Evolutionary conservation across 2,888 invertebrate genomes (phyloP).

Genomic region (Brenthis hecate): DNA sequence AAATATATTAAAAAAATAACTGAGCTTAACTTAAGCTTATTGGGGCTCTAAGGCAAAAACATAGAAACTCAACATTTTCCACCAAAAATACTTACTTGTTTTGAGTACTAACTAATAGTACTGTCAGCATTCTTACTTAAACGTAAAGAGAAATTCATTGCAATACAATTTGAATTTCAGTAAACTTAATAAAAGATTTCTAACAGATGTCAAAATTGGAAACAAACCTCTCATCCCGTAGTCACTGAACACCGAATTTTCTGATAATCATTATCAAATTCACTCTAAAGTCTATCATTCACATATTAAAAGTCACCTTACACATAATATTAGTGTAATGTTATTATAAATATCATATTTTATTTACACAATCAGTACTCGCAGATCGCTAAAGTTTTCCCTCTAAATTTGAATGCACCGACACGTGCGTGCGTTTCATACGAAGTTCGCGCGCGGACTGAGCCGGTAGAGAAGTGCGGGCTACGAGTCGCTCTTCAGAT

Average conservation of each 20-base stretch:
- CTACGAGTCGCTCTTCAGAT: constrained; percentile 36
- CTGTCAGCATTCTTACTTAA: too few species aligned
- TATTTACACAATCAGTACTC: background rate
- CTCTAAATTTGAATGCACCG: constrained; percentile 49
- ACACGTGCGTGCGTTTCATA: constrained; percentile 53
- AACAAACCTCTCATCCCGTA: constrained; percentile 63
- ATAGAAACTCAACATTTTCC: too few species aligned
- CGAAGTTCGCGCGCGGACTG: constrained; percentile 56
- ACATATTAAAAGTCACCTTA: constrained; percentile 47
- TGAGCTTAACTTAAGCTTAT: too few species aligned
- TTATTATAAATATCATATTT: constrained; percentile 25
- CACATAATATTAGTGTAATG: constrained; percentile 29
- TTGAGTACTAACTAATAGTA: too few species aligned
- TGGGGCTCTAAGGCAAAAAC: too few species aligned
- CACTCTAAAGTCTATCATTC: constrained; percentile 28
- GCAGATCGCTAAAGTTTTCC: constrained; percentile 64
- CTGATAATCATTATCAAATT: constrained; percentile 39
- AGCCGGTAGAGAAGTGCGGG: constrained; percentile 27
- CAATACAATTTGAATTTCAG: too few species aligned
- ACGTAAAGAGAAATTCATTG: too few species aligned
- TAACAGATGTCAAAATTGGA: constrained; percentile 1
- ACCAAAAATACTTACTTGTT: too few species aligned
- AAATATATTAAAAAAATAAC: too few species aligned
- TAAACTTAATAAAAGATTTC: too few species aligned
- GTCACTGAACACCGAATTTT: constrained; percentile 47